Percentiles rank a stretch among this genome's conserved stretches.
Conservation (phyloP, 2,113 vertebrate genomes). For the Trinectes maculatus region DNA sequence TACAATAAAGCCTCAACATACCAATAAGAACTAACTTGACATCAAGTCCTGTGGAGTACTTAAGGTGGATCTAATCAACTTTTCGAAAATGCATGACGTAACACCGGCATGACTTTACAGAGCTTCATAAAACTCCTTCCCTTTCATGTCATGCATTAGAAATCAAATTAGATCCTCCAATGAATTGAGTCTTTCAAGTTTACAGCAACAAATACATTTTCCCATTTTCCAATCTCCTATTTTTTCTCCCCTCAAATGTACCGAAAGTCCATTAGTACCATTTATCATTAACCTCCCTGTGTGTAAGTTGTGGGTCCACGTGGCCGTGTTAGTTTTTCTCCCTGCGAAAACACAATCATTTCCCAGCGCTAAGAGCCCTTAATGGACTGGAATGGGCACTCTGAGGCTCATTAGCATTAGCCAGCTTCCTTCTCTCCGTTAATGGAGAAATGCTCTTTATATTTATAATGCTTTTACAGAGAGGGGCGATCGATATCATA, state of each 20-base stretch:
- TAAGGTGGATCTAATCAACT: conserved; percentile 39
- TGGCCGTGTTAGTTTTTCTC: conserved; percentile 77
- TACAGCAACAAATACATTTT: conserved; percentile 76
- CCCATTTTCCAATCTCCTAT: conserved; percentile 55
- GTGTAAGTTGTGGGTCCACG: conserved; percentile 69
- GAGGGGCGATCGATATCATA: conserved; percentile 77
- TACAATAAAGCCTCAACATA: neutral
- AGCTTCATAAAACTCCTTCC: conserved; percentile 55
- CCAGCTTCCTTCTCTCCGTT: conserved; percentile 77
- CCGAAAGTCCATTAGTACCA: conserved; percentile 78
- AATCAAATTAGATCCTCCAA: conserved; percentile 70
- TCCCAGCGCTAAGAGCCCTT: conserved; percentile 81
- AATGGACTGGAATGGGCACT: conserved; percentile 84
- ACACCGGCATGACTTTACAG: conserved; percentile 35
- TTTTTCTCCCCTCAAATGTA: conserved; percentile 67
- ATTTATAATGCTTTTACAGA: conserved; percentile 84
- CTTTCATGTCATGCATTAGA: conserved; percentile 49
- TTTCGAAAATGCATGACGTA: conserved; percentile 47
- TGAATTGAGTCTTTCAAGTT: conserved; percentile 72
- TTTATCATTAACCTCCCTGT: conserved; percentile 77
- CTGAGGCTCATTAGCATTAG: conserved; percentile 83
- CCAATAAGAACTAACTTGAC: neutral
- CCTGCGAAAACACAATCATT: conserved; percentile 79
- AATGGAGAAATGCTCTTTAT: conserved; percentile 81
- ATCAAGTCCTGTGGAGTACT: neutral